Base-by-base conservation (phyloP, 1,140 invertebrate species). In the Hypsibius dujardini region DNA sequence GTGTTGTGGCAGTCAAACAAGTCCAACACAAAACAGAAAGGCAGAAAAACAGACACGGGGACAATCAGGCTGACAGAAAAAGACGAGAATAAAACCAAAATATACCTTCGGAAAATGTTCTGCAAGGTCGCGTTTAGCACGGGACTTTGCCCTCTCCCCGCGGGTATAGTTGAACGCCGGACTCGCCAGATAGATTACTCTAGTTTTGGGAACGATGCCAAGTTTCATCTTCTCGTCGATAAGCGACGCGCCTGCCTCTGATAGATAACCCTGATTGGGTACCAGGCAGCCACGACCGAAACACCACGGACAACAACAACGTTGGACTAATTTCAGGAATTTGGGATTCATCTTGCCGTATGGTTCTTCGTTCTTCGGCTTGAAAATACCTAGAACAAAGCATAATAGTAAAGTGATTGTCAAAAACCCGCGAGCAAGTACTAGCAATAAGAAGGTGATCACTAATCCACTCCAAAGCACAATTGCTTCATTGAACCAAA, bases 271-370 rank as follows among this genome's bases (percentile, higher is more conserved):
- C 81, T 98, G 94, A 84, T 99, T 99, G 69, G 94, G 94, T 75
- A 98, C 94, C 47, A 99, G 83, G 81, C 96, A 99, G 42, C 90
- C 92, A 46, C 96, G 84, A 0, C 96, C 96, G 84, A 99, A 99
- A 81, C 95, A 98, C 79, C 96, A 98, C 0, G 96, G 95, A 83
- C 95, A 98, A 79, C 95, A 97, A 59, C 96, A 81, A 81, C 97
- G 96, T 82, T 99, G 95, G 87, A 98, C 91, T 92, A 94, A 98
- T 83, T 99, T 99, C 1, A 93, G 98, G 95, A 96, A 99, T 82
- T 99, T 99, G 56, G 96, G 96, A 83, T 99, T 99, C 73, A 98
- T 82, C 75, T 91, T 83, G 14, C 95, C 95, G 79, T 98, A 98
- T 1, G 96, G 96, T 79, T 99, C 95, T 80, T 99, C 95, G 82